phyloP scores from a whole-genome alignment of 2,797 vertebrate genomes.

The Arctocebus calabarensis region DNA sequence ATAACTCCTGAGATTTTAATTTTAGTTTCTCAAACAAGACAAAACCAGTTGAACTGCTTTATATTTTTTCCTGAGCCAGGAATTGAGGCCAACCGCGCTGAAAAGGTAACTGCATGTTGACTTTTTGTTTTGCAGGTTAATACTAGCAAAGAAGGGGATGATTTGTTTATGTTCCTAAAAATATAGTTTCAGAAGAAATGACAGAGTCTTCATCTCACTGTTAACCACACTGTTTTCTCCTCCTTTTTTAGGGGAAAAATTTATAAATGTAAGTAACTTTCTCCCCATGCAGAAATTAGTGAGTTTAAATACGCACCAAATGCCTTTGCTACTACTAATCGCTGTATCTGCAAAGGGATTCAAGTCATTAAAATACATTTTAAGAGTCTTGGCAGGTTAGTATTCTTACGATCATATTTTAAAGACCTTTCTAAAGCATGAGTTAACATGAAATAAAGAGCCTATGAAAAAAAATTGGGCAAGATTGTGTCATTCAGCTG shows the following conservation, averaged over 20 bases:
- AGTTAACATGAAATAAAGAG: constrained; percentile 70
- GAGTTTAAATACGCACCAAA: constrained; percentile 43
- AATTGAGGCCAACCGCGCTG: constrained; percentile 55
- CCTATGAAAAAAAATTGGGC: background rate
- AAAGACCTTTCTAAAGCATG: constrained; percentile 48
- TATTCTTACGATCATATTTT: constrained; percentile 61
- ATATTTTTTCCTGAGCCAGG: constrained; percentile 63
- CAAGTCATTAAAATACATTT: constrained; percentile 15
- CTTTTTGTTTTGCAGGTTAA: constrained; percentile 58
- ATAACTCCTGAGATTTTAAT: constrained; percentile 69
- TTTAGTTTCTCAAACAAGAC: constrained; percentile 63
- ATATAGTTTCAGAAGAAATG: constrained; percentile 59
- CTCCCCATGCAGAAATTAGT: constrained; percentile 3
- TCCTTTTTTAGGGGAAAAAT: constrained; percentile 45
- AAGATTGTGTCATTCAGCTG: constrained; percentile 70
- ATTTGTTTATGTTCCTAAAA: constrained; percentile 47
- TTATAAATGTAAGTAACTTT: constrained; percentile 6
- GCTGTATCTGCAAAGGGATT: background rate
- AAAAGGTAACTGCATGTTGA: constrained; percentile 49
- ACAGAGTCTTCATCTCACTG: constrained; percentile 26
- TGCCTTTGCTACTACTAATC: background rate
- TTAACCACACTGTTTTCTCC: constrained; percentile 20
- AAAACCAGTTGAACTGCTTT: constrained; percentile 74
- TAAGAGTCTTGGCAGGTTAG: constrained; percentile 3
- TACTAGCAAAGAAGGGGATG: background rate